Evolutionary conservation across 2,888 invertebrate genomes (phyloP).

Genomic region (Hetaerina titia): DNA sequence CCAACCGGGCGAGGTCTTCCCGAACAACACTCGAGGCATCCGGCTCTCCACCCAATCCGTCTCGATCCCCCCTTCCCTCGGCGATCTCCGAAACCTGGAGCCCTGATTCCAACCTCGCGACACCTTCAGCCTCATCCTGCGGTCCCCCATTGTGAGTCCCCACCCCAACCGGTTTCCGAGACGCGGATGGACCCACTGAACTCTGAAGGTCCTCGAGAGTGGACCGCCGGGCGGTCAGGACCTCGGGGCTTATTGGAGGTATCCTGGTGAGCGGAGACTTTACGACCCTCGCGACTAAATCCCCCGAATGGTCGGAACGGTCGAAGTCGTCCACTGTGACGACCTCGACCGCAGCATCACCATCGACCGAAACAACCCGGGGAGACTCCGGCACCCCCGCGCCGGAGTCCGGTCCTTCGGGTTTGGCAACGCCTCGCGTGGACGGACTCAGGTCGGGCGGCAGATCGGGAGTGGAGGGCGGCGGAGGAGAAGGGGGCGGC

Average conservation of each 20-base stretch:
- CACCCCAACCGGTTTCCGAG: not conserved
- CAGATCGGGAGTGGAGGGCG: not conserved
- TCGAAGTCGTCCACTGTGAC: not conserved
- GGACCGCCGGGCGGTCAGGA: not conserved
- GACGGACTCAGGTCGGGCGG: conserved; percentile 22
- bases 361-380: not conserved
- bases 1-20: not conserved
- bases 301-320: not conserved
- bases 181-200: not conserved
- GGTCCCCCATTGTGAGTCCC: not conserved
- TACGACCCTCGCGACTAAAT: conserved; percentile 12
- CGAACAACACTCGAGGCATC: not conserved
- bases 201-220: not conserved
- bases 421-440: not conserved
- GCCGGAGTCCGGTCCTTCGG: not conserved
- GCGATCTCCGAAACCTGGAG: not conserved
- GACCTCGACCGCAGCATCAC: not conserved
- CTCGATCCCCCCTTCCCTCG: not conserved
- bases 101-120: not conserved
- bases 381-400: not conserved
- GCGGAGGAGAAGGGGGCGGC: conserved; percentile 28
- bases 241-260: conserved; percentile 15
- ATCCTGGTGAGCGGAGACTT: conserved; percentile 47
- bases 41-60: not conserved
- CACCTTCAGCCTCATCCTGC: not conserved